Percentiles rank a stretch among this genome's conserved stretches.
Evolutionary conservation across 2,797 vertebrate species (phyloP).

Genomic region (Gymnoscopelus microlampas): DNA sequence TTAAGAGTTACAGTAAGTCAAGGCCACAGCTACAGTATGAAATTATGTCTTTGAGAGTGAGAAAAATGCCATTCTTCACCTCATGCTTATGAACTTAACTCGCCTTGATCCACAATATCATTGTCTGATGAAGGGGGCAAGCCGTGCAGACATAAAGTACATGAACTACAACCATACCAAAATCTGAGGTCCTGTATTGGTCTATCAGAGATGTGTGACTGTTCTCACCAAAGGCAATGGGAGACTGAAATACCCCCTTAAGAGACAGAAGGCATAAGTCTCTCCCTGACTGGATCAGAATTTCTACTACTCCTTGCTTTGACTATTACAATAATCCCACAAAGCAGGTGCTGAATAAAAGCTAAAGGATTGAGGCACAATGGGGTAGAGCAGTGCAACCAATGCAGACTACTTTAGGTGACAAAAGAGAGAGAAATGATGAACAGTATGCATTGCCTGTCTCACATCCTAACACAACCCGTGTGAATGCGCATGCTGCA

Average conservation of each 20-base stretch:
- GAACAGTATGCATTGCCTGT: conserved; percentile 12
- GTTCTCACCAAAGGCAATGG: conserved; percentile 73
- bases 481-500: conserved; percentile 35
- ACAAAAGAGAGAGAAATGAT: conserved; percentile 20
- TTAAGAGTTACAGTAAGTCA: conserved; percentile 41
- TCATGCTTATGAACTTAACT: conserved; percentile 45
- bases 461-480: conserved; percentile 20
- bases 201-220: conserved; percentile 54
- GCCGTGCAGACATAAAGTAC: conserved; percentile 32
- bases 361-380: conserved; percentile 70
- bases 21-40: conserved; percentile 5
- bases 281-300: conserved; percentile 19
- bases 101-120: conserved; percentile 52
- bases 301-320: conserved; percentile 22
- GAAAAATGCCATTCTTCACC: conserved; percentile 8
- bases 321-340: conserved; percentile 25
- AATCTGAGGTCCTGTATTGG: conserved; percentile 74
- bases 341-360: conserved; percentile 43
- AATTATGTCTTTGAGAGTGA: background rate
- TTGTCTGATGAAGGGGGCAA: conserved; percentile 46
- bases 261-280: conserved; percentile 2
- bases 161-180: conserved; percentile 66
- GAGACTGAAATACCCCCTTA: conserved; percentile 35
- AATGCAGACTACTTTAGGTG: conserved; percentile 56
- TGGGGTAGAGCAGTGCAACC: conserved; percentile 67